Conservation (phyloP, 1,140 invertebrate species). For the Ephestia elutella region DNA sequence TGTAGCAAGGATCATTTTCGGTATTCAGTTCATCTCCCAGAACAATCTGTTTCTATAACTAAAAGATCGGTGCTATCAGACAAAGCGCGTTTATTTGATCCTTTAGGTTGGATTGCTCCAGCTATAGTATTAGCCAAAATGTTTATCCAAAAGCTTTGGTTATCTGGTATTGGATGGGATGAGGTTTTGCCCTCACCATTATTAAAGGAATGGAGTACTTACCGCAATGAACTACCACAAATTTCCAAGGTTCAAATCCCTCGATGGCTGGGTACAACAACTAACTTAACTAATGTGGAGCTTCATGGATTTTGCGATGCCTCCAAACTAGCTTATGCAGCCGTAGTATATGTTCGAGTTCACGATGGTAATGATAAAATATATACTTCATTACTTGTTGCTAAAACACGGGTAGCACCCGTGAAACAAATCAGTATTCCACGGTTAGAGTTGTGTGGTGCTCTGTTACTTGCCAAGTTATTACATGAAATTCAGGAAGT, state of each 20-base stretch:
- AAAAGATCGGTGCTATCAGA: conserved; percentile 14
- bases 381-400: conserved; percentile 14
- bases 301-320: conserved; percentile 21
- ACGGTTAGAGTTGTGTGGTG: conserved; percentile 28
- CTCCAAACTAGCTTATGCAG: conserved; percentile 28
- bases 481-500: conserved; percentile 14
- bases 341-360: conserved; percentile 7
- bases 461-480: conserved; percentile 18
- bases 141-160: conserved; percentile 42
- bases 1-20: not conserved
- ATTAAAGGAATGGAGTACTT: conserved; percentile 13
- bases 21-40: conserved; percentile 11
- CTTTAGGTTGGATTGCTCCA: conserved; percentile 28
- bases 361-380: not conserved
- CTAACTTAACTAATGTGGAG: not conserved
- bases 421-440: conserved; percentile 31
- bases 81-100: conserved; percentile 11
- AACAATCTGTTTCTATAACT: conserved; percentile 4
- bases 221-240: conserved; percentile 7
- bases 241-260: conserved; percentile 6
- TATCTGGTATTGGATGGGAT: conserved; percentile 36
- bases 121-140: conserved; percentile 29
- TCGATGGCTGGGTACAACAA: conserved; percentile 5
- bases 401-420: conserved; percentile 37
- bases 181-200: conserved; percentile 12